Evolutionary conservation across 2,797 vertebrate species (phyloP).

Genomic region (Rhinichthys osculus): DNA sequence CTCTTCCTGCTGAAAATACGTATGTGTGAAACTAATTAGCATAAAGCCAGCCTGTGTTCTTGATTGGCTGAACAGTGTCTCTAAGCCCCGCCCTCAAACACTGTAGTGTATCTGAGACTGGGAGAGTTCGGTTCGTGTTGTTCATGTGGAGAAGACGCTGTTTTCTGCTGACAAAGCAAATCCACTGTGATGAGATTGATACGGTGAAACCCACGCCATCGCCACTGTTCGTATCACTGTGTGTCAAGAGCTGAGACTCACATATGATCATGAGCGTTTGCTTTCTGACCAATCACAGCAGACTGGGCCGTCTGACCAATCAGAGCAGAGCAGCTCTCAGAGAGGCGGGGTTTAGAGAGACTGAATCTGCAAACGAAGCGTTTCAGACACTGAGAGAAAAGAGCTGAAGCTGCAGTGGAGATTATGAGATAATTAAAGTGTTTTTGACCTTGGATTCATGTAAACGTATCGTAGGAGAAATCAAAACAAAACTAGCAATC

Average conservation of each 20-base stretch:
- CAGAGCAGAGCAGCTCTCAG: not conserved
- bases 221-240: not conserved
- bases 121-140: not conserved
- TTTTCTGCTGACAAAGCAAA: too few species aligned
- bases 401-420: not conserved
- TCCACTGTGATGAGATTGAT: too few species aligned
- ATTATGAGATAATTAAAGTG: not conserved
- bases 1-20: rapidly evolving
- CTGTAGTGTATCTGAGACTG: not conserved
- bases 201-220: not conserved
- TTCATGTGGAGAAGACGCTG: not conserved
- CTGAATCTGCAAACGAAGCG: not conserved
- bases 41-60: not conserved
- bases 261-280: not conserved
- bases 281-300: not conserved
- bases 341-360: not conserved
- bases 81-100: not conserved
- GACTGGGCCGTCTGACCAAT: too few species aligned
- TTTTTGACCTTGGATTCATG: not conserved
- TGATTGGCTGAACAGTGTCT: not conserved
- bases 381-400: not conserved
- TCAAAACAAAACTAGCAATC: not conserved
- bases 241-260: not conserved
- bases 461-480: not conserved
- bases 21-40: not conserved